Evolutionary conservation across 2,888 invertebrate genomes (phyloP).

Genomic region (Cryptocephalus moraei): DNA sequence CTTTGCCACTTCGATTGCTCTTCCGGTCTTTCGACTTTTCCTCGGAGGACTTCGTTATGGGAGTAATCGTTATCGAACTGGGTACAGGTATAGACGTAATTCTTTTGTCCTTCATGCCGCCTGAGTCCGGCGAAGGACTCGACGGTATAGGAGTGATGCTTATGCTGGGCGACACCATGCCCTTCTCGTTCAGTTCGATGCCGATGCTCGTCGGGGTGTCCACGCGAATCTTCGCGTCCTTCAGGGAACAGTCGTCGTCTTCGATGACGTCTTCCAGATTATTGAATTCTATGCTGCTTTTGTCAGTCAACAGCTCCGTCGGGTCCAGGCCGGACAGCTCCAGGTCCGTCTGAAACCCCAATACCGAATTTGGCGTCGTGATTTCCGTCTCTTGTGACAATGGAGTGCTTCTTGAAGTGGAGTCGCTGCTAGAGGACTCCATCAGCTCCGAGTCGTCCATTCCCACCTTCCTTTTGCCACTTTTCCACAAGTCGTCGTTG

Average conservation of each 20-base stretch:
- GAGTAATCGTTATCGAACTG: conserved; percentile 79
- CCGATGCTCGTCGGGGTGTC: conserved; percentile 35
- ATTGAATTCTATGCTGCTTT: conserved; percentile 47
- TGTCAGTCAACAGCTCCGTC: conserved; percentile 45
- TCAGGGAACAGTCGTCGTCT: conserved; percentile 23
- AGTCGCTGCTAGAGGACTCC: conserved; percentile 54
- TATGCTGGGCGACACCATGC: conserved; percentile 48
- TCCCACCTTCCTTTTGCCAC: conserved; percentile 45
- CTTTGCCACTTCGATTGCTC: conserved; percentile 16
- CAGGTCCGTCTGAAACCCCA: conserved; percentile 51
- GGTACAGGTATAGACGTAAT: conserved; percentile 51
- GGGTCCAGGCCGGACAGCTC: conserved; percentile 55
- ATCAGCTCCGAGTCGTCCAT: conserved; percentile 48
- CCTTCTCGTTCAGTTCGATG: conserved; percentile 38
- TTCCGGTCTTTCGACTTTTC: conserved; percentile 24
- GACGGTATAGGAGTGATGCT: conserved; percentile 45
- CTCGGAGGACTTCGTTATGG: conserved; percentile 50
- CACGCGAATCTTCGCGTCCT: conserved; percentile 32
- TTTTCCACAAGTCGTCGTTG: conserved; percentile 25
- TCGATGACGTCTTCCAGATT: conserved; percentile 48
- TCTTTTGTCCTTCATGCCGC: neutral
- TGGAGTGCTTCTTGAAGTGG: conserved; percentile 49
- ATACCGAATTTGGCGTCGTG: conserved; percentile 42
- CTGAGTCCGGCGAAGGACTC: neutral
- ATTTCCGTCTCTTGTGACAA: conserved; percentile 41